phyloP scores from a whole-genome alignment of 2,888 invertebrate species.

The Netelia virgata region DNA sequence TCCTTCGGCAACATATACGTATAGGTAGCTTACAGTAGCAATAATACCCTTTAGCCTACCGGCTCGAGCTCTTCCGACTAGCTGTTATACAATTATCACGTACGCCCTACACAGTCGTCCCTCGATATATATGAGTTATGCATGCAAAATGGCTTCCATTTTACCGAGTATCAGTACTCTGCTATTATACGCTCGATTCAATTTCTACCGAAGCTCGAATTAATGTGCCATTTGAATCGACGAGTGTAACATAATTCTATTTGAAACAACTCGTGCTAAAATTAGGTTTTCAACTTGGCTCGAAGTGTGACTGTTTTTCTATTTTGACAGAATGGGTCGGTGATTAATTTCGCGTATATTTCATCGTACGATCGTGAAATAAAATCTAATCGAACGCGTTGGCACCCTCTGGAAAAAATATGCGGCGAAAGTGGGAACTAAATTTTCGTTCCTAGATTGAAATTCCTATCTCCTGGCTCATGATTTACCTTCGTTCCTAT shows the following conservation, averaged over 20 bases:
- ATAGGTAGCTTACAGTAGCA: conserved; percentile 12
- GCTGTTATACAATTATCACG: conserved; percentile 70
- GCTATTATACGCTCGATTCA: conserved; percentile 13
- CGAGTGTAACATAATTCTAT: neutral
- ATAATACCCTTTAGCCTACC: conserved; percentile 22
- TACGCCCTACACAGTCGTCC: conserved; percentile 43
- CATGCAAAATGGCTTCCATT: conserved; percentile 25
- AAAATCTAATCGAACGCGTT: neutral
- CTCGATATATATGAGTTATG: conserved; percentile 37
- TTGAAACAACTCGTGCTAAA: neutral
- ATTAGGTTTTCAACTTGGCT: neutral
- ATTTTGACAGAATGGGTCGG: neutral
- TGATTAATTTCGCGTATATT: neutral
- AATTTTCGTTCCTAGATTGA: neutral
- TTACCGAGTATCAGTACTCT: conserved; percentile 47
- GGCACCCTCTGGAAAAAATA: neutral
- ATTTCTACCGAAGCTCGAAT: conserved; percentile 12
- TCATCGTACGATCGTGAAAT: neutral
- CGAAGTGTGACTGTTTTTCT: neutral
- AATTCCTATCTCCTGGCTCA: neutral
- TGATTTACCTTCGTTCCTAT: neutral
- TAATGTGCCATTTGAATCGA: neutral
- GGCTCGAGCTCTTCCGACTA: conserved; percentile 42
- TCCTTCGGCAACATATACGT: conserved; percentile 1
- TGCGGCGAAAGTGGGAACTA: neutral